Percentiles rank a stretch among this genome's conserved stretches.
Evolutionary conservation across 2,888 invertebrate species (phyloP).

Genomic region (Cheilosia scutellata): DNA sequence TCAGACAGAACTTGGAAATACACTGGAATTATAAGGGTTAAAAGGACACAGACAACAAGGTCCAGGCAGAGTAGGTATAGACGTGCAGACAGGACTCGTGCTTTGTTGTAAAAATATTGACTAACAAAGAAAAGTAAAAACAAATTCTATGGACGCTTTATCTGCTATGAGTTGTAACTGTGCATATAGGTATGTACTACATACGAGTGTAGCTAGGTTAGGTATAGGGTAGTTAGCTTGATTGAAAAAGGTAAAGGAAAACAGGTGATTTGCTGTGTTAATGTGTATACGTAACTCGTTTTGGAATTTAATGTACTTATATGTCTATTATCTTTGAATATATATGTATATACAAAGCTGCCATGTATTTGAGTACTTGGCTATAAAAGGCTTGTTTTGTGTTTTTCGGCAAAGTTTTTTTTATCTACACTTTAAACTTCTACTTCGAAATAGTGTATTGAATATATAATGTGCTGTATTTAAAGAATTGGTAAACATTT

Average conservation of each 20-base stretch:
- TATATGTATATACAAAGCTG: conserved; percentile 9
- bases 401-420: neutral
- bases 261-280: conserved; percentile 67
- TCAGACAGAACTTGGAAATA: conserved; percentile 28
- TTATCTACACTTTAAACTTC: too few species aligned
- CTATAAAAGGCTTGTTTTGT: conserved; percentile 19
- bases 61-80: conserved; percentile 40
- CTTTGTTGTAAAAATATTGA: conserved; percentile 51
- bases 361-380: neutral
- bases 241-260: conserved; percentile 30
- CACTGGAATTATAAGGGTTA: conserved; percentile 38
- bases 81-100: conserved; percentile 55
- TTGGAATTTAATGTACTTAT: conserved; percentile 45
- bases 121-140: conserved; percentile 22
- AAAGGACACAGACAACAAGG: conserved; percentile 40
- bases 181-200: conserved; percentile 54
- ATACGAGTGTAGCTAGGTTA: conserved; percentile 5
- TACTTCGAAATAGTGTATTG: too few species aligned
- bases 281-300: conserved; percentile 69
- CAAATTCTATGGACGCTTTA: conserved; percentile 56
- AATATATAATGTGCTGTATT: too few species aligned
- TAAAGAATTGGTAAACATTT: too few species aligned
- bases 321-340: conserved; percentile 41
- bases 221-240: conserved; percentile 53
- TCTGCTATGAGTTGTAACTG: conserved; percentile 58